Evolutionary conservation across 1,140 invertebrate species (phyloP).

Genomic region (Macrostomum lignano): DNA sequence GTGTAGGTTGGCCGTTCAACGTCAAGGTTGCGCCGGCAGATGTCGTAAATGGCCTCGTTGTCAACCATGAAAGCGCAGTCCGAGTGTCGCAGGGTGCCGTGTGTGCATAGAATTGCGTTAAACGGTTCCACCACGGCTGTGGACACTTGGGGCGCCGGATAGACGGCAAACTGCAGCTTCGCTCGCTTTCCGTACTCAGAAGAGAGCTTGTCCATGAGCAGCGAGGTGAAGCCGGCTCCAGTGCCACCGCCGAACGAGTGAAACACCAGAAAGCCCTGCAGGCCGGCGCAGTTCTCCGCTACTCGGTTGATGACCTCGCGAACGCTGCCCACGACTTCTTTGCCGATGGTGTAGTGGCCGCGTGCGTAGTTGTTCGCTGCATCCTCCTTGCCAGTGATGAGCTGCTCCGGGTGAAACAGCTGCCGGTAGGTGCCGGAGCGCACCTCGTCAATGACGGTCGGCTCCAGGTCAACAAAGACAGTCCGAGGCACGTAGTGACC

Average conservation of each 20-base stretch:
- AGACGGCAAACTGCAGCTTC: conserved; percentile 12
- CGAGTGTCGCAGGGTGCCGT: conserved; percentile 16
- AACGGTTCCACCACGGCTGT: conserved; percentile 19
- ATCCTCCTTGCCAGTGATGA: conserved; percentile 17
- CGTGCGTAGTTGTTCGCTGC: conserved; percentile 33
- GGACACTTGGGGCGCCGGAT: conserved; percentile 9
- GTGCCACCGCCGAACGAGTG: conserved; percentile 51
- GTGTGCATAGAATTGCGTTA: conserved; percentile 13
- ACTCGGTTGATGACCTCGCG: conserved; percentile 12
- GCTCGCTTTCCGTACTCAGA: conserved; percentile 45
- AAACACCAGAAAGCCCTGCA: conserved; percentile 13
- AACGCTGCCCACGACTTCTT: conserved; percentile 25
- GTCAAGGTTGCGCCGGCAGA: conserved; percentile 12
- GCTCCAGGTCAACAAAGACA: too few relatives aligned
- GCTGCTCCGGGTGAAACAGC: conserved; percentile 22
- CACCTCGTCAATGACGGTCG: conserved; percentile 33
- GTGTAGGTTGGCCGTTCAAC: conserved; percentile 13
- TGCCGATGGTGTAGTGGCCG: conserved; percentile 34
- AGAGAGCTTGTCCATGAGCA: conserved; percentile 51
- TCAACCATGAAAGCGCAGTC: conserved; percentile 22
- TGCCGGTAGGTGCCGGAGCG: conserved; percentile 11
- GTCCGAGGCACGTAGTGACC: too few relatives aligned
- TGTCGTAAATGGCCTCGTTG: conserved; percentile 17
- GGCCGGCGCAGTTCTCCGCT: conserved; percentile 11
- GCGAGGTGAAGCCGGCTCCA: conserved; percentile 50